A percentile compares a stretch with the other conserved stretches of the same genome.
These are phyloP conservation scores for Macrosteles quadrilineatus DNA, from an alignment of 1,140 invertebrate species.

Conservation along the genomic window DNA sequence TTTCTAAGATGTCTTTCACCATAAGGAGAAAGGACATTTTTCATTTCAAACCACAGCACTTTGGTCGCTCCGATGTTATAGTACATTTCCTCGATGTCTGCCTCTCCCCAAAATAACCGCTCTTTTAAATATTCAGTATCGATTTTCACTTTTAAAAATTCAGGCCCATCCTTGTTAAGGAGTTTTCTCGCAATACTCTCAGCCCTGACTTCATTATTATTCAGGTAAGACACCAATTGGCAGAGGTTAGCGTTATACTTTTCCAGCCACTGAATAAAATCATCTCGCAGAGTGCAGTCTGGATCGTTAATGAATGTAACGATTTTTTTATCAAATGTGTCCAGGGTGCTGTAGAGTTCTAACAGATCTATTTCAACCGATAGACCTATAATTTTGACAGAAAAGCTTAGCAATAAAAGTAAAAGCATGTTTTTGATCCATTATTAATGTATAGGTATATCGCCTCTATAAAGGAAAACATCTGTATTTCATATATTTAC, in stretches of 20 bases:
- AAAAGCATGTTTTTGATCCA: background rate
- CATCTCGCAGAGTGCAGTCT: background rate
- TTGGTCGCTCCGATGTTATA: background rate
- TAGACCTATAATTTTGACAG: background rate
- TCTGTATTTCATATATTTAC: no score
- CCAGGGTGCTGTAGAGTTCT: background rate
- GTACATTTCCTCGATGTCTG: background rate
- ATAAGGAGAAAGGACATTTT: background rate
- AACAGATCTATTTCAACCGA: conserved; percentile 5
- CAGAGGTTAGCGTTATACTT: background rate
- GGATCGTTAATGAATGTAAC: background rate
- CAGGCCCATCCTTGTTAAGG: background rate
- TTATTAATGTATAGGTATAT: background rate
- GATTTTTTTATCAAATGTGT: background rate
- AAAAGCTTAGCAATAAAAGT: background rate
- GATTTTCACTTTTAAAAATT: background rate
- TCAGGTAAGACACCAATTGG: background rate
- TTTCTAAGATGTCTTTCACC: background rate
- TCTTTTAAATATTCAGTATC: background rate
- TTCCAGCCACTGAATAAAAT: background rate
- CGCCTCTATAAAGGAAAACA: background rate
- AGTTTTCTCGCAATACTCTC: background rate
- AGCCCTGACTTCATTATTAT: background rate
- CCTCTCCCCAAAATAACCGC: background rate
- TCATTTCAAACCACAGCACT: conserved; percentile 1